Percentiles rank a stretch among this genome's conserved stretches.
phyloP scores from a whole-genome alignment of 2,797 vertebrate genomes.

The Sebastes itinus region DNA sequence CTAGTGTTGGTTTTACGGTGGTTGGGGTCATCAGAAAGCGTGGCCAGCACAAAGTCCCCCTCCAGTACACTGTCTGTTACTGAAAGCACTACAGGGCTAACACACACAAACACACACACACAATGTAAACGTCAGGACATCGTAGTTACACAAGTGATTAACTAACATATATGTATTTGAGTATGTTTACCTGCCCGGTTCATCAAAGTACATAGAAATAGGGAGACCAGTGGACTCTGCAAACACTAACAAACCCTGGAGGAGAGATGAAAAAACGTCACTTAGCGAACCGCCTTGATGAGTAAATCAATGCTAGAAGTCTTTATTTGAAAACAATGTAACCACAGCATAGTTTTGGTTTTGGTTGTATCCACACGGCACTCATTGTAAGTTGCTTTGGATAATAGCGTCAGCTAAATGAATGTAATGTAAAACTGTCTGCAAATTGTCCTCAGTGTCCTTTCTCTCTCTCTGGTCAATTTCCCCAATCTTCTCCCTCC shows the following conservation, averaged over 20 bases:
- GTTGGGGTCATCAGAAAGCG: conserved; percentile 82
- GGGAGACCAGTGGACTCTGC: conserved; percentile 90
- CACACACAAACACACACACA: conserved; percentile 18
- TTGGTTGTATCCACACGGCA: not conserved
- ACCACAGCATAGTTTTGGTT: not conserved
- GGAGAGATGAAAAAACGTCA: not conserved
- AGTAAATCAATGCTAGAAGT: not conserved
- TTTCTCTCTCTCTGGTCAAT: not conserved
- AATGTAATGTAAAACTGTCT: not conserved
- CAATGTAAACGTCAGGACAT: not conserved
- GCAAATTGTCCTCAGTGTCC: not conserved
- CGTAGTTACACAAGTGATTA: not conserved
- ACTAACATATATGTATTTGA: not conserved
- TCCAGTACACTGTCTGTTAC: conserved; percentile 89
- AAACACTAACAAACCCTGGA: conserved; percentile 88
- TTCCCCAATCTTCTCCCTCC: not conserved
- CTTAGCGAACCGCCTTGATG: not conserved
- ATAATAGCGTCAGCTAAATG: not conserved
- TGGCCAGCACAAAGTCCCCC: conserved; percentile 93
- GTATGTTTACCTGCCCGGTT: conserved; percentile 86
- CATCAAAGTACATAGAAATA: conserved; percentile 87
- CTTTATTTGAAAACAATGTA: not conserved
- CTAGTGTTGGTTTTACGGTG: conserved; percentile 60
- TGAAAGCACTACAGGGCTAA: conserved; percentile 89
- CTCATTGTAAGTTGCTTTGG: not conserved